A percentile compares a stretch with the other conserved stretches of the same genome.
Conservation (phyloP, 35 echinoderm and acorn worm species). For the Diadema setosum region DNA sequence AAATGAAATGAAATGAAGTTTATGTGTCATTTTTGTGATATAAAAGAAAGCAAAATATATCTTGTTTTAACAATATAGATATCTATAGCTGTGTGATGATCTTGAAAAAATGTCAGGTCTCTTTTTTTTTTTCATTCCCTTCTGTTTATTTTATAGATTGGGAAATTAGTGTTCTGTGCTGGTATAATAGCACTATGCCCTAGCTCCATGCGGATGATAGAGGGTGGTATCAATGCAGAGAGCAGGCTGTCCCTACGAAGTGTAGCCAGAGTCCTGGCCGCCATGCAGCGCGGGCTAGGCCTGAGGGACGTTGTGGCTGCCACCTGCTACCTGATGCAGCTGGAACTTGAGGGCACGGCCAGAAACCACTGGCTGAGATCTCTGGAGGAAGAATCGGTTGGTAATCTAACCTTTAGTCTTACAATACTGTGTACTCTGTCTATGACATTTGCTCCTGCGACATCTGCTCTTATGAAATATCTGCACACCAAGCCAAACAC, state of each 20-base stretch:
- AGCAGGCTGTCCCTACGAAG: slow-evolving; percentile 65
- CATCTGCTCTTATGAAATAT: too few species aligned
- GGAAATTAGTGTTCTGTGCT: slow-evolving; percentile 63
- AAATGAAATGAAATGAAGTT: too few species aligned
- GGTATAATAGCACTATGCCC: slow-evolving; percentile 82
- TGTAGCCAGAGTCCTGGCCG: slow-evolving; percentile 48
- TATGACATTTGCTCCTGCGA: too few species aligned
- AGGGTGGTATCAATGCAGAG: slow-evolving; percentile 75
- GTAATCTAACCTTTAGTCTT: too few species aligned
- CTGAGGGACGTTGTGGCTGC: slow-evolving; percentile 27
- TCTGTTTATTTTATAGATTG: slow-evolving; percentile 83
- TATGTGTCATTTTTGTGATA: too few species aligned
- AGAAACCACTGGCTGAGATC: slow-evolving; percentile 44
- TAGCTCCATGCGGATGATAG: slow-evolving; percentile 68
- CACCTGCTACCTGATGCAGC: slow-evolving; percentile 73
- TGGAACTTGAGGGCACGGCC: slow-evolving; percentile 13
- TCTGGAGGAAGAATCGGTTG: neutral
- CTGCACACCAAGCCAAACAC: too few species aligned
- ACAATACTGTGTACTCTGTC: too few species aligned
- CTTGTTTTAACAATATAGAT: too few species aligned
- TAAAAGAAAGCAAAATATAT: too few species aligned
- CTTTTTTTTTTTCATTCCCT: too few species aligned
- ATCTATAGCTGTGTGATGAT: too few species aligned
- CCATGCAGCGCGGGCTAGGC: slow-evolving; percentile 42
- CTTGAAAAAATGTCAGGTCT: too few species aligned